Percentiles rank a stretch among this genome's conserved stretches.
phyloP scores from a whole-genome alignment of 2,113 vertebrate genomes.

The Poeciliopsis prolifica region DNA sequence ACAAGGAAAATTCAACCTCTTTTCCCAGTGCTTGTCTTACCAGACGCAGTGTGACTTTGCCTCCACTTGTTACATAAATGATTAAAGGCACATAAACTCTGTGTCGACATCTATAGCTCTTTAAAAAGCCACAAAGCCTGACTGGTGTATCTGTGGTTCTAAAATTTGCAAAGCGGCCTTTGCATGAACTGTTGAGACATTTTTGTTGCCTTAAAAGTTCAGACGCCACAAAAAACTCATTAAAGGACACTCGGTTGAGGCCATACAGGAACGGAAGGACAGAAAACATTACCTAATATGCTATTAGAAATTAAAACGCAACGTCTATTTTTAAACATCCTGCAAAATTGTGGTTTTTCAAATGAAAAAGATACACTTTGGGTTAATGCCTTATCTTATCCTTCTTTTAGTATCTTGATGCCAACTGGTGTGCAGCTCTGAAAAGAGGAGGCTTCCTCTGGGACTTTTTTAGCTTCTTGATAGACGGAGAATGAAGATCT shows the following conservation, averaged over 20 bases:
- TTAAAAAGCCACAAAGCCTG: no score
- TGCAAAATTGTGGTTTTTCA: neutral
- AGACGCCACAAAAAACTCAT: no score
- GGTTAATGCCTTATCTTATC: neutral
- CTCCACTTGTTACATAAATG: no score
- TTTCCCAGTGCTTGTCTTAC: neutral
- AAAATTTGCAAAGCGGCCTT: no score
- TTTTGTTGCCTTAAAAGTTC: no score
- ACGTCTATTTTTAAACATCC: neutral
- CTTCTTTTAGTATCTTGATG: neutral
- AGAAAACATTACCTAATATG: no score
- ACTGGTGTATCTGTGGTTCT: no score
- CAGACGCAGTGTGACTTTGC: neutral
- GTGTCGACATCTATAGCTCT: no score
- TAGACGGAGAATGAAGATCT: slow-evolving; percentile 2
- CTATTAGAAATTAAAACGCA: neutral
- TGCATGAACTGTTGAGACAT: no score
- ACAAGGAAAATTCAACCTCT: neutral
- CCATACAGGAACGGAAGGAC: no score
- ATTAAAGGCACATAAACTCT: no score
- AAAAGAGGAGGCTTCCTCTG: neutral
- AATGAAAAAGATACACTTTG: neutral
- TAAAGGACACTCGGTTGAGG: no score
- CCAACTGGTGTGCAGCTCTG: neutral
- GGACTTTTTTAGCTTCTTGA: neutral